Evolutionary conservation across 2,888 invertebrate species (phyloP).

Genomic region (Diaperis boleti): DNA sequence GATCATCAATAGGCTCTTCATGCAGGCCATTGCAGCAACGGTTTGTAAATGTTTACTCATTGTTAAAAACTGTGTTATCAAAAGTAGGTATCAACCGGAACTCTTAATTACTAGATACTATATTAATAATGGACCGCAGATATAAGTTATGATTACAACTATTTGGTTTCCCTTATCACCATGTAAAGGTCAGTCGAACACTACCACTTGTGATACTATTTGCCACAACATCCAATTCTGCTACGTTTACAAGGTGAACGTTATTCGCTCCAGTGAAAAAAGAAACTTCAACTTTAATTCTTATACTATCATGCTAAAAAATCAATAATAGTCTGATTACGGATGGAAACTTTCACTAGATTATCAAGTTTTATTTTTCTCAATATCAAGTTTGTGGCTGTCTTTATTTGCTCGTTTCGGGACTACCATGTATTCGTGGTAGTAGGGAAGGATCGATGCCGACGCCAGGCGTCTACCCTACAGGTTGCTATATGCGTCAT

Average conservation of each 20-base stretch:
- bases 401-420: not conserved
- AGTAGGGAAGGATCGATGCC: constrained; percentile 38
- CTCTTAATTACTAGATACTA: not conserved
- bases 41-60: constrained; percentile 82
- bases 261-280: constrained; percentile 30
- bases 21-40: constrained; percentile 80
- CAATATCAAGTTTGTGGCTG: constrained; percentile 2
- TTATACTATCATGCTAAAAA: constrained; percentile 1
- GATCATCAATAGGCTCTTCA: constrained; percentile 82
- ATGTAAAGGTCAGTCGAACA: constrained; percentile 17
- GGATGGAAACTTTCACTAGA: constrained; percentile 9
- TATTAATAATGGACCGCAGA: constrained; percentile 37
- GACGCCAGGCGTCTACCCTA: constrained; percentile 42
- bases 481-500: constrained; percentile 45
- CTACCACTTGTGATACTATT: constrained; percentile 21
- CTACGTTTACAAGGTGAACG: constrained; percentile 33
- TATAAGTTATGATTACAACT: constrained; percentile 26
- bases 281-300: constrained; percentile 26
- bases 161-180: constrained; percentile 33
- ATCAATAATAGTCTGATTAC: constrained; percentile 2
- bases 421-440: constrained; percentile 28
- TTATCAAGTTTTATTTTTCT: constrained; percentile 5
- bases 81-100: constrained; percentile 11
- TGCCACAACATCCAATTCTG: constrained; percentile 13
- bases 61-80: constrained; percentile 25